Evolutionary conservation across 1,140 invertebrate species (phyloP).

Genomic region (Aphaenogaster rudis): DNA sequence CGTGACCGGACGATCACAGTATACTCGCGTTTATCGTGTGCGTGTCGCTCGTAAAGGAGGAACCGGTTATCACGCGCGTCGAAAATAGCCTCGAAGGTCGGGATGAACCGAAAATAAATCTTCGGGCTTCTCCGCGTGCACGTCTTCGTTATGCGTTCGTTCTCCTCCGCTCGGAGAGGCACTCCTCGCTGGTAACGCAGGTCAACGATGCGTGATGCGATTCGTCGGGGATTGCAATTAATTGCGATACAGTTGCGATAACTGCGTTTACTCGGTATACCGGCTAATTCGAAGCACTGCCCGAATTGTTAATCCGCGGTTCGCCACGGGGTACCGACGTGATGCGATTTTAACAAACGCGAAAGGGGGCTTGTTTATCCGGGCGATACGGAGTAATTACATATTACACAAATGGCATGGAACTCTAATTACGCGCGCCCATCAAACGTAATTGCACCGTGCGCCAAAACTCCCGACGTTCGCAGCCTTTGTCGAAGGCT

Average conservation of each 20-base stretch:
- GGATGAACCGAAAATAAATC: constrained; percentile 50
- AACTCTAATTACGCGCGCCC: neutral
- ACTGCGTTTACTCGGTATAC: neutral
- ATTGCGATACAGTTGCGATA: neutral
- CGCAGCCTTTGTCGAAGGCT: constrained; percentile 35
- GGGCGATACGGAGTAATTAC: constrained; percentile 2
- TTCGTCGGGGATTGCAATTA: neutral
- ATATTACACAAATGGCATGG: constrained; percentile 25
- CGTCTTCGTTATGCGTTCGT: neutral
- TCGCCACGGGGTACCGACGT: neutral
- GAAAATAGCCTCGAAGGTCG: constrained; percentile 50
- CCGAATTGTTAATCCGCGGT: constrained; percentile 16
- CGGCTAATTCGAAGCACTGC: constrained; percentile 6
- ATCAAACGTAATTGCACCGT: constrained; percentile 6
- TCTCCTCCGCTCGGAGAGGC: neutral
- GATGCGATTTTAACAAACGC: constrained; percentile 12
- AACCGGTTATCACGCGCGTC: constrained; percentile 44
- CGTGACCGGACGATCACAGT: neutral
- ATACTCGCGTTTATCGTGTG: neutral
- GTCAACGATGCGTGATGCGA: neutral
- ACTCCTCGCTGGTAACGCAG: neutral
- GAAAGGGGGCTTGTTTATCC: neutral
- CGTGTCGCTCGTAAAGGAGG: constrained; percentile 9
- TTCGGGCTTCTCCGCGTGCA: neutral
- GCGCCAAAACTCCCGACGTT: constrained; percentile 17